Evolutionary conservation across 2,888 invertebrate genomes (phyloP).

Genomic region (Allacma fusca): DNA sequence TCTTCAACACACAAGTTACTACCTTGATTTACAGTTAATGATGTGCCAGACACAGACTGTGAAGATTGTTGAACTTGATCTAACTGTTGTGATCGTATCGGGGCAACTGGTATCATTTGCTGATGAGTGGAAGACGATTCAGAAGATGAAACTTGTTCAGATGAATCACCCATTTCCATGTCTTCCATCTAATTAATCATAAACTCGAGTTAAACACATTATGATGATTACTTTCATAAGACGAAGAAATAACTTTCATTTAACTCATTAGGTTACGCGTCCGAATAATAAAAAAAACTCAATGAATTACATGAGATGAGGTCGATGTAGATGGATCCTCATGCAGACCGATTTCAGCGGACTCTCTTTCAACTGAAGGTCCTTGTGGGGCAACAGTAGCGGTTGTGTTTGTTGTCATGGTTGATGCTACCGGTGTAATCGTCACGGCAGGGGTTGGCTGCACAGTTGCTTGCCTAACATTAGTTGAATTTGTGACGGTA

Average conservation of each 20-base stretch:
- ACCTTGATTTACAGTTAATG: slow-evolving; percentile 29
- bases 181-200: slow-evolving; percentile 47
- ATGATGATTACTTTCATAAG: no score
- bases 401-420: slow-evolving; percentile 33
- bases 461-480: slow-evolving; percentile 55
- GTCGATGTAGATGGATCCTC: slow-evolving; percentile 59
- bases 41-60: slow-evolving; percentile 37
- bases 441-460: slow-evolving; percentile 57
- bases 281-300: background rate
- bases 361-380: slow-evolving; percentile 36
- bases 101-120: slow-evolving; percentile 56
- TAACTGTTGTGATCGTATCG: slow-evolving; percentile 50
- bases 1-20: slow-evolving; percentile 44
- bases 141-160: slow-evolving; percentile 59
- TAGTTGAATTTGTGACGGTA: slow-evolving; percentile 48
- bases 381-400: slow-evolving; percentile 42
- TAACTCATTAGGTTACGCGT: no score
- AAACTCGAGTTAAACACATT: background rate
- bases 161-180: slow-evolving; percentile 60
- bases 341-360: slow-evolving; percentile 29
- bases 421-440: slow-evolving; percentile 47
- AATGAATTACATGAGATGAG: slow-evolving; percentile 47
- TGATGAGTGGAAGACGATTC: slow-evolving; percentile 56
- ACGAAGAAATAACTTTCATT: no score
- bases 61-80: slow-evolving; percentile 53